Evolutionary conservation across 2,113 vertebrate genomes (phyloP), one percentile per base, ranked within the genome.

Genomic region (Colaptes auratus): DNA sequence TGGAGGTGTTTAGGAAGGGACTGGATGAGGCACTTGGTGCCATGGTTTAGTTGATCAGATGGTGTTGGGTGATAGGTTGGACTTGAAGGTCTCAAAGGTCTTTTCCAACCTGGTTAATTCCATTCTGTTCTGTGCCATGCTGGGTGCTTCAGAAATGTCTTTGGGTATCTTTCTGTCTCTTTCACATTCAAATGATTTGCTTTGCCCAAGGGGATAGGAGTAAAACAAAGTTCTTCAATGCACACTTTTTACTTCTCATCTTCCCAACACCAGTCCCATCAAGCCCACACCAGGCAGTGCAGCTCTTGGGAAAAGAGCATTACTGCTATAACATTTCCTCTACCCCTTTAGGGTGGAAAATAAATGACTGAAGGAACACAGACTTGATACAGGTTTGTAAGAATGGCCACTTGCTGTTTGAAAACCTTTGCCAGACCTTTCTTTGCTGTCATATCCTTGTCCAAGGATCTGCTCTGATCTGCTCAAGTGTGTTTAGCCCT

Each of bases 241-340:
- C 35, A 50, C 20, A 4, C 59, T 86, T 82, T 89, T 91, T 30
- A 50, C 12, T 56, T 89, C 33, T 84, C 15, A 11, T 1, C 35
- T 92, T 78, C 58, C 23, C 30, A 55, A 2, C 7, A 4, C 67
- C 52, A 27, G 44, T 60, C 5, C 19, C 2, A 0, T 55, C 58
- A 64, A 36, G 59, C 20, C 20, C 36, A 2, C 8, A 5, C 59
- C 21, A 16, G 59, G 28, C 53, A 48, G n/a, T 24, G 27, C 39
- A 39, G 33, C 46, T 85, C 42, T 72, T 1, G 3, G 67, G 66
- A 66, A 61, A 65, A 71, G 24, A 55, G 72, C 63, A n/a, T 81
- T 0, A 59, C 19, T 48, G 77, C 36, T 73, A 4, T 71, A 39
- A 4, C 0, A 0, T 65, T 84, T 72, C 44, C 8, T 77, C 21